Conservation (phyloP, 2,797 vertebrate species). For the Sardinella longiceps region DNA sequence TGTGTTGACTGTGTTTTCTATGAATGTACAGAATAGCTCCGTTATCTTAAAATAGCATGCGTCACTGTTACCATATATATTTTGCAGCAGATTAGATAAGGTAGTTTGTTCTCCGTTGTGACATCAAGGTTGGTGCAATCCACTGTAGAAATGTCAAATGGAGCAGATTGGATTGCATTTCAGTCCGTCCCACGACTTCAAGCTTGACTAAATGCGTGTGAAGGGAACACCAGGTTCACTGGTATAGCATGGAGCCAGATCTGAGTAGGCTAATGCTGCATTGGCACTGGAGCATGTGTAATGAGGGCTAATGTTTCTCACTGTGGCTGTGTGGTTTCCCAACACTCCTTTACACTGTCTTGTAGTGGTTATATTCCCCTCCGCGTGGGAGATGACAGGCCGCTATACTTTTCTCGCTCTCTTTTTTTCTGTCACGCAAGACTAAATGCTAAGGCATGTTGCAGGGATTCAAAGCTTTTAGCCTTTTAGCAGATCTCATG, state of each 20-base stretch:
- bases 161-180: not conserved
- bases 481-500: conserved; percentile 22
- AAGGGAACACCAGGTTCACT: not conserved
- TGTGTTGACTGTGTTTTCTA: not conserved
- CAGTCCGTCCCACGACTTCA: not conserved
- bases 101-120: not conserved
- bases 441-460: conserved; percentile 1
- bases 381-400: not conserved
- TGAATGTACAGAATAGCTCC: not conserved
- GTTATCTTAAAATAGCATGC: not conserved
- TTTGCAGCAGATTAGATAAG: not conserved
- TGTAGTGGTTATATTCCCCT: not conserved
- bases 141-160: not conserved
- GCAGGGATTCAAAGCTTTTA: not conserved
- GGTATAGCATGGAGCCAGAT: not conserved
- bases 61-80: not conserved
- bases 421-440: not conserved
- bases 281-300: not conserved
- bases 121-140: not conserved
- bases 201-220: not conserved
- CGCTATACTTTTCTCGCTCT: not conserved
- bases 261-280: not conserved
- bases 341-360: not conserved
- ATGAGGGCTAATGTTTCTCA: not conserved
- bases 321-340: not conserved